phyloP scores from a whole-genome alignment of 2,888 invertebrate genomes.

The Tanypteryx hageni region DNA sequence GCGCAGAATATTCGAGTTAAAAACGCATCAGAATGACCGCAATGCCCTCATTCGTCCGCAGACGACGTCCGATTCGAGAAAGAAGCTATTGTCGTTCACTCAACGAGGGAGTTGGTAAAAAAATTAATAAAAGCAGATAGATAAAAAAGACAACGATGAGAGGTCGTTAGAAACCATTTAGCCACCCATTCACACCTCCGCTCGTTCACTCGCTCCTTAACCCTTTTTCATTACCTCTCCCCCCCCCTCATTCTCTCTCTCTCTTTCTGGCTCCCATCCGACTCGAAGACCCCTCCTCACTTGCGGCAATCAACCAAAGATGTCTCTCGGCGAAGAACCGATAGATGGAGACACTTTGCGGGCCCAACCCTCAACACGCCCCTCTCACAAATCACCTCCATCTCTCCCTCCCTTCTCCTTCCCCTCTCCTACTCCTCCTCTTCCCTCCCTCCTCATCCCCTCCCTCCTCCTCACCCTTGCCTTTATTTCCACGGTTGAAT shows the following conservation, averaged over 20 bases:
- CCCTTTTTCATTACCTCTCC: neutral
- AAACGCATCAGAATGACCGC: neutral
- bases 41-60: neutral
- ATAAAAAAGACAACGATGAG: neutral
- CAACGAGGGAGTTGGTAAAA: neutral
- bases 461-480: neutral
- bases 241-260: neutral
- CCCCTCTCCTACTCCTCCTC: too few relatives aligned
- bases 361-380: neutral
- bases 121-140: neutral
- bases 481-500: neutral
- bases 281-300: neutral
- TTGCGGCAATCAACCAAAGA: conserved; percentile 21
- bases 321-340: neutral
- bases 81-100: neutral
- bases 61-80: too few relatives aligned
- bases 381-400: too few relatives aligned
- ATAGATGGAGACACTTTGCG: conserved; percentile 6
- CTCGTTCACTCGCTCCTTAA: neutral
- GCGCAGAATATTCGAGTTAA: neutral
- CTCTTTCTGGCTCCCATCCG: neutral
- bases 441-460: too few relatives aligned
- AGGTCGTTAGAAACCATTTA: conserved; percentile 21
- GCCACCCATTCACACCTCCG: conserved; percentile 3
- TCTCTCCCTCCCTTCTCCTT: too few relatives aligned